Evolutionary conservation across 2,888 invertebrate species (phyloP), one percentile per base, ranked within the genome.

Genomic region (Zygaena filipendulae): DNA sequence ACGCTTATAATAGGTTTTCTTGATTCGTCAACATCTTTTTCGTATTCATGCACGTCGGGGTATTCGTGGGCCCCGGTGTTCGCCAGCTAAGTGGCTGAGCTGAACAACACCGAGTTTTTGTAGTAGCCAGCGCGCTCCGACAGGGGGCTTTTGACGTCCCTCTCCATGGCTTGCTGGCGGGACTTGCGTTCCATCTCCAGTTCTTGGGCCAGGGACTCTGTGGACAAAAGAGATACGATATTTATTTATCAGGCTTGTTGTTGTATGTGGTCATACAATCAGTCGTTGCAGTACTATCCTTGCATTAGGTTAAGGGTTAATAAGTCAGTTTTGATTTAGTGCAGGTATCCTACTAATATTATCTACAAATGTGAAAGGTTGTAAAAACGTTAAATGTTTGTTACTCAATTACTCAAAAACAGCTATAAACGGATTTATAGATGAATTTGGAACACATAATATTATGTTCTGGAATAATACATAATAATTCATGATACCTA

Each of bases 61-160:
- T 51, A 57, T 35, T 68, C 63, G 43, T 43, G 44, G 30, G 56
- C 70, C 72, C 74, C 72, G 60, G 60, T 32, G 43, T 58, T 57
- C 52, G 60, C 45, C 56, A 79, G 81, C 82, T 84, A 85, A 79
- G 92, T 92, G 58, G 92, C 92, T 62, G 92, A 92, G 50, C 92
- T 92, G 68, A 92, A 93, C 42, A 93, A 83, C 44, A 93, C 92
- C 18, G 93, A 92, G 74, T 92, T 93, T 77, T 93, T 93, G 82
- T 92, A 93, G 72, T 93, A 93, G 49, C 87, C 86, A 43, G 86
- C 84, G 37, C 88, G 83, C 69, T 92, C 92, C 50, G 91, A 90
- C 38, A 92, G 82, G 19, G 92, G 91, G 48, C 92, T 90, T 71
- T 92, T 92, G 30, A 92, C 91, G 59, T 92, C 92, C 42, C 90